These are phyloP conservation scores for Grammomys dolichurus DNA, from an alignment of 2,113 vertebrate genomes.

Conservation along the genomic window DNA sequence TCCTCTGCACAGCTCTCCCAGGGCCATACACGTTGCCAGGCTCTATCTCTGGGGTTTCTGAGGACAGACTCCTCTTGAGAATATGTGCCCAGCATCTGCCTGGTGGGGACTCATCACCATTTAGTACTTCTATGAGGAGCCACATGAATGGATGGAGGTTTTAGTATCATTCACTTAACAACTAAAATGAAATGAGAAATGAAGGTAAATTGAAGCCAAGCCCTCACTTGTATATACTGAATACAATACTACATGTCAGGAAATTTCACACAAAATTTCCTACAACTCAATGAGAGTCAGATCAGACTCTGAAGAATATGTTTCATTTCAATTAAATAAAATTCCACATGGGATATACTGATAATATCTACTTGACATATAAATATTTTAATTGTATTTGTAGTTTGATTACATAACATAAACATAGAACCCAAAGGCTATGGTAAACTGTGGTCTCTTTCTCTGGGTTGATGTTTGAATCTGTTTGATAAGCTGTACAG, in stretches of 20 bases:
- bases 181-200: not conserved
- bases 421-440: slow-evolving; percentile 34
- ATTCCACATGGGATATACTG: not conserved
- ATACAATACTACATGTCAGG: not conserved
- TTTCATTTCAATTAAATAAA: slow-evolving; percentile 49
- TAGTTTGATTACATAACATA: not conserved
- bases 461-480: not conserved
- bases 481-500: not conserved
- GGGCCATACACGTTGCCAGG: not conserved
- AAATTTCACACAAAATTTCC: not conserved
- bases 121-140: not conserved
- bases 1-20: not conserved
- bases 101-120: fast-evolving
- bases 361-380: not conserved
- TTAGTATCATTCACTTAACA: not conserved
- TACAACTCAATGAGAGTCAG: not conserved
- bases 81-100: not conserved
- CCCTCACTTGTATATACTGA: not conserved
- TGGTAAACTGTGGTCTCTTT: not conserved
- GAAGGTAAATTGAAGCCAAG: not conserved
- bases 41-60: not conserved
- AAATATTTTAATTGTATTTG: not conserved
- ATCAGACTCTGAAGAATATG: not conserved
- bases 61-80: not conserved
- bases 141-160: not conserved